phyloP scores from a whole-genome alignment of 2,113 vertebrate genomes.

The Gulo gulo region DNA sequence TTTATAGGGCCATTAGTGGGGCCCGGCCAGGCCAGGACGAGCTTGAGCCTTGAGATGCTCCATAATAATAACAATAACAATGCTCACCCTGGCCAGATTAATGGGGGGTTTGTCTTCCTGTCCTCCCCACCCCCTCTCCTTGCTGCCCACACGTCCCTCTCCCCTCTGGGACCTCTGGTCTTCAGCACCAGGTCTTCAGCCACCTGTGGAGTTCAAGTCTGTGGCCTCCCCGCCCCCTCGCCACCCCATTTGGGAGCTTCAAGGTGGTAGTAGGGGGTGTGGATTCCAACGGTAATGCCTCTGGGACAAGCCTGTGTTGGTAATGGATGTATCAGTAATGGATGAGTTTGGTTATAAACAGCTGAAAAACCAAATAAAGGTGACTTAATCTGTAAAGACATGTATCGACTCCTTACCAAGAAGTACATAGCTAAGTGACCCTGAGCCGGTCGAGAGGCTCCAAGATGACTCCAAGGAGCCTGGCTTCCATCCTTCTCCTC shows the following conservation, averaged over 20 bases:
- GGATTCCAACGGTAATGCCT: rapidly evolving
- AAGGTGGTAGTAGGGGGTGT: too few species aligned
- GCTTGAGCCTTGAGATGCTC: constrained; percentile 81
- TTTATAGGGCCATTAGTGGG: constrained; percentile 98
- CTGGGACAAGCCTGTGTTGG: neutral
- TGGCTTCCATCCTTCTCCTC: neutral
- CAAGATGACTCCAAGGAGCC: neutral
- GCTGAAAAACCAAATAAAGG: neutral
- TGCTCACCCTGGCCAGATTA: constrained; percentile 70
- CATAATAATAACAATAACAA: constrained; percentile 87
- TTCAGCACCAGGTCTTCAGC: neutral
- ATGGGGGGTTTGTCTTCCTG: constrained; percentile 58
- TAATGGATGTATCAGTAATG: neutral
- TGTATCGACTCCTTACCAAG: neutral
- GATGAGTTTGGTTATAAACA: neutral
- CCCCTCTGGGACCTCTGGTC: neutral
- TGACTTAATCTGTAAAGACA: neutral
- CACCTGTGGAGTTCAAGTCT: neutral
- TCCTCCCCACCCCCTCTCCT: constrained; percentile 9
- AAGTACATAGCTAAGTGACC: neutral
- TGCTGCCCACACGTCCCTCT: neutral
- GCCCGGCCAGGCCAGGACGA: constrained; percentile 71
- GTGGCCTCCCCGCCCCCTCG: neutral
- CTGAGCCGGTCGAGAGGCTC: neutral
- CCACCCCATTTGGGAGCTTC: neutral